Evolutionary conservation across 2,888 invertebrate species (phyloP), one percentile per base, ranked within the genome.

Genomic region (Autographa gamma): DNA sequence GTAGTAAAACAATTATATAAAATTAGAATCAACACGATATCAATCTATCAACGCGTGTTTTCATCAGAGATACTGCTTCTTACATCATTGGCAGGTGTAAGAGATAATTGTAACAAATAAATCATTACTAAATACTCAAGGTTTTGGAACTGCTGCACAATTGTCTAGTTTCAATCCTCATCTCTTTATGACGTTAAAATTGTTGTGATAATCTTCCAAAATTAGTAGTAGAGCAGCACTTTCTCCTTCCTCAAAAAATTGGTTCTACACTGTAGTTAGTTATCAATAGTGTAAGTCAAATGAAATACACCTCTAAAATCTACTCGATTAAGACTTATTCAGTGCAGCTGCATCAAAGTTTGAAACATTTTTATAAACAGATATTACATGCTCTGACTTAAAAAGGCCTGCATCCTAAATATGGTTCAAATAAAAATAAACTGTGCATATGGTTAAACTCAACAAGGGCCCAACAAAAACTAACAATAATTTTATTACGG

Each of bases 1-100:
- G 76, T 78, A 79, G 75, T 79, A 74, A 76, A 81, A 83, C 81
- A 79, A 66, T 80, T 77, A 71, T 76, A 82, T 79, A 77, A 77
- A 71, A 78, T 64, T 48, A 54, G 65, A 75, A 83, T 83, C 69
- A 80, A 74, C 78, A 78, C 78, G 74, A 52, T 70, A 76, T 78
- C 81, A 73, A 68, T 74, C 71, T 69, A 75, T 73, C 83, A 43
- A 60, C 75, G 59, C 41, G 18, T 9, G 52, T 52, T 76, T 73
- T 72, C 78, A 74, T 72, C 76, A 69, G 58, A 69, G 58, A 18
- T 59, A 76, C 52, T 34, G 31, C 54, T 54, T 18, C 54, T 19
- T 18, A 19, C 9, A 48, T 48, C 56, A 58, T 58, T 58, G 54
- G 18, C 54, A 54, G 18, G 18, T 54, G 54, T 19, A 11, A 54